Evolutionary conservation across 2,113 vertebrate genomes (phyloP), one percentile per base, ranked within the genome.

Genomic region (Fulmarus glacialis): DNA sequence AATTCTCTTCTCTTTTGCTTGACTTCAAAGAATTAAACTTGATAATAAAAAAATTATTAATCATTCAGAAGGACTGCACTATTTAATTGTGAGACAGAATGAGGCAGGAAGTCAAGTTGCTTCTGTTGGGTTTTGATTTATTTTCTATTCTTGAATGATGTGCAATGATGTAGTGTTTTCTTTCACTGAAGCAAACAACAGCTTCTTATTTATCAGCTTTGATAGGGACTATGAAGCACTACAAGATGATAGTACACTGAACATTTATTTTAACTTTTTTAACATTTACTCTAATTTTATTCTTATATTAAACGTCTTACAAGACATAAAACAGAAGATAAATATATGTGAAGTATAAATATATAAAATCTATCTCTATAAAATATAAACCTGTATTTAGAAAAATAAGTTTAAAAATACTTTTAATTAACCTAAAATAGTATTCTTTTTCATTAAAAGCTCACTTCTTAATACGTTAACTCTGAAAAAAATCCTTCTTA

Each of bases 191-290:
- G 87, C 64, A 82, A 96, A 83, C 8, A 85, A 70, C 27, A 94
- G 64, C 91, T 96, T 74, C 67, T 82, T 77, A 97, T 97, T 97
- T 82, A 90, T 97, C 84, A 97, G 50, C 29, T 81, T 90, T 94
- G 18, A 80, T 59, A 67, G 17, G 29, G 15, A 94, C 48, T 43
- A 90, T 47, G 78, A 96, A 87, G 48, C 50, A 79, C 83, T 86
- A 88, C 18, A 88, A 82, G 55, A 64, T 75, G 16, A 73, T 29
- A 95, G 82, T 63, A 77, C n/a, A 47, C 16, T 71, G 24, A 92
- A 80, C 20, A 47, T 58, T 38, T 85, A 47, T 87, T 97, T 96
- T 89, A 95, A 92, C 29, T 87, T 82, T 62, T 74, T 21, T 27
- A 96, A 95, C 38, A 96, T 62, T 80, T 81, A 60, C 56, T 84